These are phyloP conservation scores for Zosterops hypoxanthus DNA, from an alignment of 2,113 vertebrate species.

Conservation along the genomic window DNA sequence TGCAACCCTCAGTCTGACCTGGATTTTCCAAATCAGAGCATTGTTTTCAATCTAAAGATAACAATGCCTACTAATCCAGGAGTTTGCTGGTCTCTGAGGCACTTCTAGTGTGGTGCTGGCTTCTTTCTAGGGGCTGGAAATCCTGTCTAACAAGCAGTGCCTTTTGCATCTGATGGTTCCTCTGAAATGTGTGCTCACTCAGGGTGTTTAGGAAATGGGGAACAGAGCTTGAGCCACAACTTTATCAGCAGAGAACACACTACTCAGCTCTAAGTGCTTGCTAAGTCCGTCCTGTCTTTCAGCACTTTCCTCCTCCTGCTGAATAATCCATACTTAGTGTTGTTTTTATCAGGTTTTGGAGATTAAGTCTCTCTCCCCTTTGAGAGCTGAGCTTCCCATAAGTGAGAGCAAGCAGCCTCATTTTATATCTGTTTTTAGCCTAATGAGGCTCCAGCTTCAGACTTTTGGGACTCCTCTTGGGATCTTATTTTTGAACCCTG, in stretches of 20 bases:
- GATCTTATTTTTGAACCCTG: background rate
- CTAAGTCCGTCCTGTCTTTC: background rate
- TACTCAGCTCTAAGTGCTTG: slow-evolving; percentile 15
- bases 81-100: background rate
- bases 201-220: background rate
- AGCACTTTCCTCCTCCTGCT: slow-evolving; percentile 14
- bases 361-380: background rate
- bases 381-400: background rate
- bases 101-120: background rate
- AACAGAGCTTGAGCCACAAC: background rate
- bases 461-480: background rate
- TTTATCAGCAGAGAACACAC: slow-evolving; percentile 14
- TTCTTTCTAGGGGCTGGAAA: background rate
- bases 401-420: background rate
- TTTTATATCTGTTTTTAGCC: background rate
- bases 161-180: background rate
- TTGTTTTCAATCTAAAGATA: slow-evolving; percentile 11
- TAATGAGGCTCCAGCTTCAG: background rate
- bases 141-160: background rate
- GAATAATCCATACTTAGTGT: background rate
- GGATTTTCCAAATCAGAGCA: slow-evolving; percentile 28
- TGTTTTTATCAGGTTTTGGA: slow-evolving; percentile 16
- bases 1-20: background rate
- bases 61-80: background rate
- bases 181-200: background rate